Evolutionary conservation across 2,888 invertebrate genomes (phyloP).

Genomic region (Drosophila niveifrons): DNA sequence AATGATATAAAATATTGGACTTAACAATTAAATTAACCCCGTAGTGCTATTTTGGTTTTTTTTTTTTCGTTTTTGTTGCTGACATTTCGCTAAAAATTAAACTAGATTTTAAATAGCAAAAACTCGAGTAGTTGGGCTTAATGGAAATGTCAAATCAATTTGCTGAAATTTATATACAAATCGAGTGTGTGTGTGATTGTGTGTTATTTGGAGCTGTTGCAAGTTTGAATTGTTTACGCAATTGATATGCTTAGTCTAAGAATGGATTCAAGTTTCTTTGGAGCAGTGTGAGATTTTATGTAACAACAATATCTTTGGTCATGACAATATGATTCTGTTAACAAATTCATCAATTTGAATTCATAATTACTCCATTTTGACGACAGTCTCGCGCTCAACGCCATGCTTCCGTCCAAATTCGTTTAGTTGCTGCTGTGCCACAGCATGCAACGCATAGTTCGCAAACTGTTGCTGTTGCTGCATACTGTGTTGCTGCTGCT

Average conservation of each 20-base stretch:
- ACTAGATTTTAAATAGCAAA: conserved; percentile 67
- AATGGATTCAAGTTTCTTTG: conserved; percentile 70
- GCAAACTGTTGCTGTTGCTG: conserved; percentile 75
- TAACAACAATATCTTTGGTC: conserved; percentile 74
- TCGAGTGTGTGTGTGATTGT: conserved; percentile 14
- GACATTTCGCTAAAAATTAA: conserved; percentile 69
- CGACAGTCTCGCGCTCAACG: conserved; percentile 82
- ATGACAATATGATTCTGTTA: conserved; percentile 22
- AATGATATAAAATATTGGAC: conserved; percentile 26
- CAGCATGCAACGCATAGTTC: conserved; percentile 75
- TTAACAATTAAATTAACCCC: conserved; percentile 36
- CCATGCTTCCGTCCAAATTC: conserved; percentile 80
- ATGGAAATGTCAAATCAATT: conserved; percentile 55
- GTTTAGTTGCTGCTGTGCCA: conserved; percentile 76
- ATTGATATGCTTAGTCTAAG: conserved; percentile 30
- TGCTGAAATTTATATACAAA: conserved; percentile 63
- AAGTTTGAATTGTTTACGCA: conserved; percentile 45
- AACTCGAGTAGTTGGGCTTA: conserved; percentile 60
- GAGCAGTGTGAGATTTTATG: conserved; percentile 73
- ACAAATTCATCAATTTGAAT: neutral
- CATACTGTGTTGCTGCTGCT: conserved; percentile 64
- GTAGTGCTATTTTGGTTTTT: neutral
- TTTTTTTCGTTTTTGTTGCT: conserved; percentile 17
- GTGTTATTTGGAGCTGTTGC: conserved; percentile 4
- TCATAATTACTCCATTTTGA: conserved; percentile 83